Percentiles rank a stretch among this genome's conserved stretches.
Evolutionary conservation across 2,113 vertebrate species (phyloP).

Genomic region (Melanostigma gelatinosum): DNA sequence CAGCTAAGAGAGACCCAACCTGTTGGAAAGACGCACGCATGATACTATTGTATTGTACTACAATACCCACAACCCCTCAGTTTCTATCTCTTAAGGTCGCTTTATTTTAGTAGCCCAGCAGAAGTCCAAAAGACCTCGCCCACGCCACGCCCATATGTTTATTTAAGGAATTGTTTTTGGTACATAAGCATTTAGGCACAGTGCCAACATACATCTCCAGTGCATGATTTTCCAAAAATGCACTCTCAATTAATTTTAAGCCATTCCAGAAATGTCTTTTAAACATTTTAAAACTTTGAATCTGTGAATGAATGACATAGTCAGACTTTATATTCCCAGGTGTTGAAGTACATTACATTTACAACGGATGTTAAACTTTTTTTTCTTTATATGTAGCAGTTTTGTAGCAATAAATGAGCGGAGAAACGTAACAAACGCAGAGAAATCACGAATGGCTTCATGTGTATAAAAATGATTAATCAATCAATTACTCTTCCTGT

Average conservation of each 20-base stretch:
- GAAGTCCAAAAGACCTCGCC: not conserved
- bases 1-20: not conserved
- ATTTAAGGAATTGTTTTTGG: not conserved
- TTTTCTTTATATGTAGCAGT: not conserved
- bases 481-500: not conserved
- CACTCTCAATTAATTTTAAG: not conserved
- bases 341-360: not conserved
- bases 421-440: not conserved
- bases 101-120: not conserved
- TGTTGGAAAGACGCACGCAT: not conserved
- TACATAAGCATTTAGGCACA: not conserved
- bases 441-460: not conserved
- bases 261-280: not conserved
- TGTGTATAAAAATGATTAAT: not conserved
- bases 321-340: not conserved
- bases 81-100: not conserved
- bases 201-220: not conserved
- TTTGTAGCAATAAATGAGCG: too few species aligned
- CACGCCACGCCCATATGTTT: conserved; percentile 14
- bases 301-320: not conserved
- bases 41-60: not conserved
- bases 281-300: not conserved
- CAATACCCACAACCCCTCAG: not conserved
- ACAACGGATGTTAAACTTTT: not conserved
- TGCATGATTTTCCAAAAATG: not conserved